Conservation (phyloP, 2,888 invertebrate genomes). For the Andrena flavipes region DNA sequence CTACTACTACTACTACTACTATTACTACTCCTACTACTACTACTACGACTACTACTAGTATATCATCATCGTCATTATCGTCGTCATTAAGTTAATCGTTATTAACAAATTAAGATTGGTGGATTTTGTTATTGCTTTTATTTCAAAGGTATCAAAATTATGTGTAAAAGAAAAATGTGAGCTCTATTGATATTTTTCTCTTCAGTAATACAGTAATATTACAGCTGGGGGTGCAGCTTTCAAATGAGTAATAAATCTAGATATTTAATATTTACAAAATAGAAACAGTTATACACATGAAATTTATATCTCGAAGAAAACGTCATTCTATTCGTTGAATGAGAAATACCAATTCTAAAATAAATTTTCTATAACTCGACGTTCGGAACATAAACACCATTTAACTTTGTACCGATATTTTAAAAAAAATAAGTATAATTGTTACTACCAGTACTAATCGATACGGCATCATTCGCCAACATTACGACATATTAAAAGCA, state of each 20-base stretch:
- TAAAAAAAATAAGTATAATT: not conserved
- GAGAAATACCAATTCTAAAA: not conserved
- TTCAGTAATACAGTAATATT: conserved; percentile 63
- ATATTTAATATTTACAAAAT: conserved; percentile 63
- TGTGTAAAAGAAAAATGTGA: conserved; percentile 60
- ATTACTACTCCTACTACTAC: not conserved
- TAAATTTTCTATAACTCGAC: conserved; percentile 10
- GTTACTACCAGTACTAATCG: not conserved
- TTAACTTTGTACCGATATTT: conserved; percentile 7
- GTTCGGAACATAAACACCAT: not conserved
- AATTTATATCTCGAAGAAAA: conserved; percentile 66
- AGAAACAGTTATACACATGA: conserved; percentile 50
- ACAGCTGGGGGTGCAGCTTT: conserved; percentile 76
- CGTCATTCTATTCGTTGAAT: conserved; percentile 50
- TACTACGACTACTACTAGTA: not conserved
- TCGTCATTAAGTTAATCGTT: conserved; percentile 76
- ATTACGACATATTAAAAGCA: conserved; percentile 12
- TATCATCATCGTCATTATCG: conserved; percentile 49
- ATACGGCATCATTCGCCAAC: not conserved
- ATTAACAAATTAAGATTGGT: conserved; percentile 71
- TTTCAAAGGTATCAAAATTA: conserved; percentile 68
- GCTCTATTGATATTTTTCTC: conserved; percentile 71
- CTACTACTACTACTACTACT: too few species aligned
- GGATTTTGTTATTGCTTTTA: conserved; percentile 73
- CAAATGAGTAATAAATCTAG: conserved; percentile 60